These are phyloP conservation scores for Echeneis naucrates DNA, from an alignment of 2,797 vertebrate genomes.

Conservation along the genomic window DNA sequence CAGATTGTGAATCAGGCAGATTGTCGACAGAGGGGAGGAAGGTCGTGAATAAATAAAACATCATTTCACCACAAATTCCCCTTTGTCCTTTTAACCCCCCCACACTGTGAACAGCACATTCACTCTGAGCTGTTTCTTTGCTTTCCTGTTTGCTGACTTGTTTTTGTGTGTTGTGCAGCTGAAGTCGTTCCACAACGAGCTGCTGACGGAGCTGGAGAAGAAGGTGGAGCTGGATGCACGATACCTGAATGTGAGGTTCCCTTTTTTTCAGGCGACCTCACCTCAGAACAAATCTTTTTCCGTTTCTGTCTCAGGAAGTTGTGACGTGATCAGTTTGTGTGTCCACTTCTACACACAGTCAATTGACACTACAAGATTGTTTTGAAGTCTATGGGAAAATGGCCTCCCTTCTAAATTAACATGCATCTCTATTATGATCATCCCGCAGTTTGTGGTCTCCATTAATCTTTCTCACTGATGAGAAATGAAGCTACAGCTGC, in stretches of 20 bases:
- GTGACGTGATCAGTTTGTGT: too few relatives aligned
- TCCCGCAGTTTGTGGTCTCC: not conserved
- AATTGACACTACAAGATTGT: too few relatives aligned
- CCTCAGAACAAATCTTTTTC: not conserved
- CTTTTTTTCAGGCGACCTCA: too few relatives aligned
- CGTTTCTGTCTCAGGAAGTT: not conserved
- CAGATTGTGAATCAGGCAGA: not conserved
- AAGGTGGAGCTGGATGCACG: conserved; percentile 97
- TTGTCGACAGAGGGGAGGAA: not conserved
- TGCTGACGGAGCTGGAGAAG: conserved; percentile 96
- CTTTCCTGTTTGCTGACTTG: not conserved
- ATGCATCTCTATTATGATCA: not conserved
- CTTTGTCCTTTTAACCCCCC: not conserved
- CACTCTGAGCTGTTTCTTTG: not conserved
- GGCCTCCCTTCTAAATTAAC: too few relatives aligned
- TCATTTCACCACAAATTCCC: conserved; percentile 16
- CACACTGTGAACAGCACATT: not conserved
- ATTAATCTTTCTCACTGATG: not conserved
- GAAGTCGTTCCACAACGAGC: conserved; percentile 97
- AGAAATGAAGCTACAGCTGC: not conserved
- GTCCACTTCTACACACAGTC: too few relatives aligned
- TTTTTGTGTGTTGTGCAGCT: conserved; percentile 82
- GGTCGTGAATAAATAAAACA: not conserved
- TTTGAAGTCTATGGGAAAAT: too few relatives aligned
- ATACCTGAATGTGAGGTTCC: conserved; percentile 93